Base-by-base conservation (phyloP, 2,888 invertebrate genomes). In the Ametastegia equiseti region DNA sequence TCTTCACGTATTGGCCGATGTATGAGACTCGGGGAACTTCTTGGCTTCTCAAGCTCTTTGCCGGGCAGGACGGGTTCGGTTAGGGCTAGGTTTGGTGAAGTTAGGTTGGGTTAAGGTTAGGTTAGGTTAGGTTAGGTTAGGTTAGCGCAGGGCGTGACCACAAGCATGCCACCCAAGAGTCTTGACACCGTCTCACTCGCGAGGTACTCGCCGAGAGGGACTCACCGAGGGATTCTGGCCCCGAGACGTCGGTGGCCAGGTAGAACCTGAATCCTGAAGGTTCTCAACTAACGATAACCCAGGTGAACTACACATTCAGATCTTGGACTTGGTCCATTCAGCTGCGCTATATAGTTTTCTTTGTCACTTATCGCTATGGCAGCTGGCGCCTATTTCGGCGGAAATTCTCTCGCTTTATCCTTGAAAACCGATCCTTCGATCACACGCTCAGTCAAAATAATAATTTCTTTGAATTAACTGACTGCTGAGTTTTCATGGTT, bases 241-340 rank as follows among this genome's bases (percentile, higher is more conserved):
- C 78, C 57, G 42, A 60, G 78, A 78, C 78, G 60, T 84, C 85
- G 86, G 86, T 88, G 86, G 86, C 86, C 85, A 87, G 84, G 87
- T 87, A 88, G 89, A 91, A 90, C 91, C 90, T 90, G 91, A 90
- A 91, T 90, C 87, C 87, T 85, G 82, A 86, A 84, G 91, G 90
- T 90, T 90, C 91, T 90, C 91, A 90, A 89, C 60, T 67, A 54
- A 78, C 57, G 45, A 78, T 60, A 36, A 75, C 9, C 11, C 13
- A 30, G 47, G 7, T 36, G 30, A 45, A 15, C 47, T 27, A n/a
- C 30, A 23, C 27, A n/a, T 45, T 23, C 23, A 71, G 27, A 30
- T 47, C 23, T 30, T 27, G 15, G 30, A 71, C 45, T 19, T n/a
- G n/a, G 30, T 30, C 23, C 47, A 71, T 71, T 71, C 71, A 71